Conservation (phyloP, 2,113 vertebrate species). For the Strigops habroptila region DNA sequence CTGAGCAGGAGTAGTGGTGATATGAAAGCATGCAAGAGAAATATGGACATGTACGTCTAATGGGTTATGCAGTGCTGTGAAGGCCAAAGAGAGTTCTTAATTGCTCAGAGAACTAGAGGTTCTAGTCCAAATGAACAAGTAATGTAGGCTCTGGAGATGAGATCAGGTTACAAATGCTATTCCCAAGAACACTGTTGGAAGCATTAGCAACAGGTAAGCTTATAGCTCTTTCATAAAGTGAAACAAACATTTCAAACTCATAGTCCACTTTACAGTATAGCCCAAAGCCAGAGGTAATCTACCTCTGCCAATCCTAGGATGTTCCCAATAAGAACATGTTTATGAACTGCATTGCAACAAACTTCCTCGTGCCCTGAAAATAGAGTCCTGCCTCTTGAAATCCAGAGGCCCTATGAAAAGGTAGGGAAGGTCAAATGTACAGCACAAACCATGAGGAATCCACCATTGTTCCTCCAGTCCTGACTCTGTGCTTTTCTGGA, state of each 20-base stretch:
- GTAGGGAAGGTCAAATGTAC: background rate
- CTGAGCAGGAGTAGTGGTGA: background rate
- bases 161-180: background rate
- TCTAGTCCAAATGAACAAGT: background rate
- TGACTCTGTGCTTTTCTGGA: background rate
- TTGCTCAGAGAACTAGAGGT: background rate
- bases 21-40: background rate
- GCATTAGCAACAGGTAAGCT: background rate
- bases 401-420: background rate
- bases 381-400: background rate
- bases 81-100: background rate
- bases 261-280: background rate
- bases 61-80: background rate
- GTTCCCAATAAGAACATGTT: background rate
- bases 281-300: background rate
- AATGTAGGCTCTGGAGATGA: background rate
- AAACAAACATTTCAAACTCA: background rate
- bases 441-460: background rate
- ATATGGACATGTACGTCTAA: background rate
- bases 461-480: background rate
- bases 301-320: background rate
- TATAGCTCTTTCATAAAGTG: background rate
- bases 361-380: background rate
- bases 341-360: background rate
- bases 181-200: background rate